These are phyloP conservation scores for Chromobotia macracanthus DNA, from an alignment of 2,797 vertebrate species.

Conservation along the genomic window DNA sequence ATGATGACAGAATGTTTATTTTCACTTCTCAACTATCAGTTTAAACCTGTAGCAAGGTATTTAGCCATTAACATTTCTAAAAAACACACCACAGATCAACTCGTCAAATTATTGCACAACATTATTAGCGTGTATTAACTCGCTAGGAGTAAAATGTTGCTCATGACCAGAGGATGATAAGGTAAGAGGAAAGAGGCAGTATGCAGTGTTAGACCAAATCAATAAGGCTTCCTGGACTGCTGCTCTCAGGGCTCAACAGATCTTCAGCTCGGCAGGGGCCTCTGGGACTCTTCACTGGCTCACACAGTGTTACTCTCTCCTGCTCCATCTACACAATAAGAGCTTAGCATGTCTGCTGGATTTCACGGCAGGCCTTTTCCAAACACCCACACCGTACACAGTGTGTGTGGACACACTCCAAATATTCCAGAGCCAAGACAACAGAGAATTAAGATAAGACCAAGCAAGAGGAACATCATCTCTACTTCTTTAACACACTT, in stretches of 20 bases:
- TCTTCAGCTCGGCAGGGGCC: no score
- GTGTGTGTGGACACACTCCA: conserved; percentile 22
- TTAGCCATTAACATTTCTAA: background rate
- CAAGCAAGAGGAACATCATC: background rate
- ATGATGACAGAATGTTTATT: no score
- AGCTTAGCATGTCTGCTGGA: conserved; percentile 34
- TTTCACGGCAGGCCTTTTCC: conserved; percentile 31
- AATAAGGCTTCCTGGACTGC: no score
- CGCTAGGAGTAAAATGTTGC: no score
- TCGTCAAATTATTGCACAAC: no score
- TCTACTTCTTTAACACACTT: conserved; percentile 4
- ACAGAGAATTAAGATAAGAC: conserved; percentile 13
- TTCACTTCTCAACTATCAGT: no score
- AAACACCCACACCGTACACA: conserved; percentile 23
- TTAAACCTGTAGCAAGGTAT: background rate
- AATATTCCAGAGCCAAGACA: conserved; percentile 12
- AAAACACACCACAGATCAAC: background rate
- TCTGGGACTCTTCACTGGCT: conserved; percentile 14
- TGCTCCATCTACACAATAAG: conserved; percentile 13
- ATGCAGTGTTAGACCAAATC: no score
- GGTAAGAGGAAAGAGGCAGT: no score
- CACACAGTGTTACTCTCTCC: conserved; percentile 25
- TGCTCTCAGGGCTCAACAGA: no score
- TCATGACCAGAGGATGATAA: no score
- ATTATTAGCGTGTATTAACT: no score